These are phyloP conservation scores for Mamestra brassicae DNA, from an alignment of 2,888 invertebrate genomes.

Conservation along the genomic window DNA sequence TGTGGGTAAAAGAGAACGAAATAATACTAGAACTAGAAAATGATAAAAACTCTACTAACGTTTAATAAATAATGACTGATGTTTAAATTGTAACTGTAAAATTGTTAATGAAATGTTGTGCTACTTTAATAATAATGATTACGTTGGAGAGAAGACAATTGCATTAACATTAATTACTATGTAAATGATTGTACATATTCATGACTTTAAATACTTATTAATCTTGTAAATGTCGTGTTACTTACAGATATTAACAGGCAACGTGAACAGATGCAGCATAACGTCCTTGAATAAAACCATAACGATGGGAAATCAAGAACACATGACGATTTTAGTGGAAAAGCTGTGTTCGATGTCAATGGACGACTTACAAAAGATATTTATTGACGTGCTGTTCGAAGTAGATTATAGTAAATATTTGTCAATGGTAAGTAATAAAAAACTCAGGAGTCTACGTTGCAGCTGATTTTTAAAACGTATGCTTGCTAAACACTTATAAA, in stretches of 20 bases:
- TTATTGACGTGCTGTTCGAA: conserved; percentile 85
- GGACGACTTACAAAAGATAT: conserved; percentile 82
- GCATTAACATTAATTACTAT: neutral
- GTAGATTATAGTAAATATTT: conserved; percentile 89
- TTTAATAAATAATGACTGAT: neutral
- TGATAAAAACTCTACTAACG: conserved; percentile 2
- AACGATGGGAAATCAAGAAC: conserved; percentile 68
- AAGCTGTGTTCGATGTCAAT: conserved; percentile 84
- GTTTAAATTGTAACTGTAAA: neutral
- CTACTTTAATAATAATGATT: neutral
- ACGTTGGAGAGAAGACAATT: neutral
- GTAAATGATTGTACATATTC: neutral
- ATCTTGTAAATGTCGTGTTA: neutral
- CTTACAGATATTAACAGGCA: conserved; percentile 81
- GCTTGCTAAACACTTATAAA: neutral
- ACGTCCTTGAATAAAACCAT: conserved; percentile 72
- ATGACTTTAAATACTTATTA: neutral
- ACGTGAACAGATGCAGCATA: conserved; percentile 76
- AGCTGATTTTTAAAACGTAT: neutral
- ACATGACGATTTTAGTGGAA: conserved; percentile 77
- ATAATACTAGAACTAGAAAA: neutral
- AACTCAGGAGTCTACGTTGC: neutral
- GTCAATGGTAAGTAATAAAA: conserved; percentile 83
- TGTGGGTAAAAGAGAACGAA: neutral
- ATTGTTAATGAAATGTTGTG: neutral